phyloP scores from a whole-genome alignment of 2,888 invertebrate genomes.

The Ophion ventricosus region DNA sequence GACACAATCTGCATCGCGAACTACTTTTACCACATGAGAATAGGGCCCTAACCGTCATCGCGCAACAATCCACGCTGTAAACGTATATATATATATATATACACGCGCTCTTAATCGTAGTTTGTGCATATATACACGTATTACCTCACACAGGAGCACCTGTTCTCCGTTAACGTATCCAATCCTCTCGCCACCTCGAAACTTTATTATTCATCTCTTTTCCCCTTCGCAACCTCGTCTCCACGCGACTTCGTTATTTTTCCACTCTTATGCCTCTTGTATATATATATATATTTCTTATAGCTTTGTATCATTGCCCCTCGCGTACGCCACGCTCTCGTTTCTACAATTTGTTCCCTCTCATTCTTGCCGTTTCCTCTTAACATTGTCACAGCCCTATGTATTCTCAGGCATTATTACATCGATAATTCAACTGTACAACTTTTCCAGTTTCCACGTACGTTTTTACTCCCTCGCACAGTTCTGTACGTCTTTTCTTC shows the following conservation, averaged over 20 bases:
- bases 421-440: constrained; percentile 21
- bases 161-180: constrained; percentile 51
- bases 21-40: constrained; percentile 71
- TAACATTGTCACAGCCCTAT: not conserved
- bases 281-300: not conserved
- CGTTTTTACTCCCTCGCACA: constrained; percentile 3
- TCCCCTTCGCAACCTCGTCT: not conserved
- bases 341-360: constrained; percentile 32
- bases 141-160: constrained; percentile 26
- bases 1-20: constrained; percentile 71
- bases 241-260: constrained; percentile 1
- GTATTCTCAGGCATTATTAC: constrained; percentile 31
- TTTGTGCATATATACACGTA: constrained; percentile 12
- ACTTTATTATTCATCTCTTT: constrained; percentile 7
- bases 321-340: constrained; percentile 19
- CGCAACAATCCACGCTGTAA: constrained; percentile 39
- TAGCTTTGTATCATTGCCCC: constrained; percentile 10
- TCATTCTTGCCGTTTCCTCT: constrained; percentile 12
- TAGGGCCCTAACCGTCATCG: constrained; percentile 56
- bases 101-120: constrained; percentile 45
- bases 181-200: constrained; percentile 37
- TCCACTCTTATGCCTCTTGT: not conserved
- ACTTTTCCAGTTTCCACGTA: constrained; percentile 10
- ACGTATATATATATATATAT: not conserved
- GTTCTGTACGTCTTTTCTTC: not conserved